phyloP scores from a whole-genome alignment of 1,140 invertebrate species.

The Lysiphlebus fabarum region DNA sequence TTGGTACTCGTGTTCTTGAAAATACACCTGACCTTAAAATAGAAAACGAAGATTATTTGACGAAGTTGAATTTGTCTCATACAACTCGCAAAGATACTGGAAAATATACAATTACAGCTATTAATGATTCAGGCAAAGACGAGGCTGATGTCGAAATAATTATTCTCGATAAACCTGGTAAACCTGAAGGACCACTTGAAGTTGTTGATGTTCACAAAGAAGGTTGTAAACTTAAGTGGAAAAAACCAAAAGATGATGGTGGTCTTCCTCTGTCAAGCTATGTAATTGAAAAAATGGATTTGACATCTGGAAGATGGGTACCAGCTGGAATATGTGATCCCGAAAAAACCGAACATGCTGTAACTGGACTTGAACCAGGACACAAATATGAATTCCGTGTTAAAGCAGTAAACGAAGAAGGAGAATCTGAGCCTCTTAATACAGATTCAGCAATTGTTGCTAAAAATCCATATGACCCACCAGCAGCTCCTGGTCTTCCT shows the following conservation, averaged over 20 bases:
- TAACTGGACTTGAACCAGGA: slow-evolving; percentile 86
- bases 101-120: slow-evolving; percentile 85
- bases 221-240: slow-evolving; percentile 93
- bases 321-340: slow-evolving; percentile 85
- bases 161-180: slow-evolving; percentile 90
- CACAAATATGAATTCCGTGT: slow-evolving; percentile 95
- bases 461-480: slow-evolving; percentile 93
- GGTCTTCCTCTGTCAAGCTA: slow-evolving; percentile 88
- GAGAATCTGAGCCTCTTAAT: slow-evolving; percentile 89
- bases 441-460: slow-evolving; percentile 82
- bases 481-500: slow-evolving; percentile 85
- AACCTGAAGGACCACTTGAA: slow-evolving; percentile 91
- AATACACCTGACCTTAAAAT: slow-evolving; percentile 67
- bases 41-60: slow-evolving; percentile 92
- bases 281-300: slow-evolving; percentile 90
- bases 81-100: slow-evolving; percentile 82
- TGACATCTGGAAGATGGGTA: slow-evolving; percentile 80
- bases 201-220: slow-evolving; percentile 92
- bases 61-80: slow-evolving; percentile 78
- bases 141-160: slow-evolving; percentile 92
- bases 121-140: slow-evolving; percentile 90
- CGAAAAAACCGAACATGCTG: slow-evolving; percentile 78
- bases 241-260: slow-evolving; percentile 92
- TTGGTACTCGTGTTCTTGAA: slow-evolving; percentile 67
- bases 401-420: slow-evolving; percentile 92